These are phyloP conservation scores for Phenganax stokvisi DNA, from an alignment of 92 coral and sea anemone genomes.

Conservation along the genomic window DNA sequence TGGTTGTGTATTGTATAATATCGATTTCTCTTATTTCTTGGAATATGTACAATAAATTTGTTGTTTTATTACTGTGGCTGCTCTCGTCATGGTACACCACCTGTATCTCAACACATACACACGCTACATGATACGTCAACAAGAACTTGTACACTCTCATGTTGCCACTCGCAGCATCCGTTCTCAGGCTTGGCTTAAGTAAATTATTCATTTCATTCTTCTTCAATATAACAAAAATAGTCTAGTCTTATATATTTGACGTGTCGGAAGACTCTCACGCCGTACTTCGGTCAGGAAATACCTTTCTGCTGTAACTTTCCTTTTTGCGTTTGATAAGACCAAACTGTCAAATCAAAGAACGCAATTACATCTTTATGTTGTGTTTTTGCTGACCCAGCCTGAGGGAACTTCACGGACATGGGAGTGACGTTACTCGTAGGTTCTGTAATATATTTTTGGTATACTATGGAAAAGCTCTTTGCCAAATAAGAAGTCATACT, in stretches of 20 bases:
- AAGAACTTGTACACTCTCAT: background rate
- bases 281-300: constrained; percentile 22
- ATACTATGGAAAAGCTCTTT: too few relatives aligned
- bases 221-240: background rate
- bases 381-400: background rate
- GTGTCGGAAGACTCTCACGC: constrained; percentile 20
- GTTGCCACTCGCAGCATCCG: constrained; percentile 3
- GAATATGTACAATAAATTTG: background rate
- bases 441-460: too few relatives aligned
- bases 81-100: background rate
- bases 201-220: background rate
- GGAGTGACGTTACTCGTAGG: too few relatives aligned
- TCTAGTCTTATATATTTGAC: constrained; percentile 11
- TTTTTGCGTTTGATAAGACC: constrained; percentile 14
- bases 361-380: constrained; percentile 3
- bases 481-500: too few relatives aligned
- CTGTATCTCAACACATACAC: background rate
- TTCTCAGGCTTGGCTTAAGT: constrained; percentile 2
- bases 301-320: constrained; percentile 19
- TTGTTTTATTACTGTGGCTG: background rate
- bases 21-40: background rate
- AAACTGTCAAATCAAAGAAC: constrained; percentile 4
- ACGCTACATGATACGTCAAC: constrained; percentile 7
- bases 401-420: too few relatives aligned
- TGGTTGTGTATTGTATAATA: too few relatives aligned